Conservation (phyloP, 2,888 invertebrate genomes). For the Chymomyza caudatula region DNA sequence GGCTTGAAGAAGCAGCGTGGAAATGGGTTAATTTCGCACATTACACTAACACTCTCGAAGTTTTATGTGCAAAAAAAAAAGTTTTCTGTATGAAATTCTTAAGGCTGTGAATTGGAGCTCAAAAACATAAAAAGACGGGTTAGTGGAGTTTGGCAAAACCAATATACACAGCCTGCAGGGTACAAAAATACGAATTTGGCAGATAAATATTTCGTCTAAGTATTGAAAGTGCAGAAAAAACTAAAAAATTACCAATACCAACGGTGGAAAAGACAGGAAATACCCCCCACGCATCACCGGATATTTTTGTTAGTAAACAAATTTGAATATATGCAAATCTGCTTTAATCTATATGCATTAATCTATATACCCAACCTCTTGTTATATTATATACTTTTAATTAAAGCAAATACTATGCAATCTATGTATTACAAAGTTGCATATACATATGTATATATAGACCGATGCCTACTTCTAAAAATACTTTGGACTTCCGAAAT, state of each 20-base stretch:
- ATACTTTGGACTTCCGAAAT: slow-evolving; percentile 2
- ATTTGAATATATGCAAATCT: neutral
- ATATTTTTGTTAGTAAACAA: neutral
- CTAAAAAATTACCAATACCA: neutral
- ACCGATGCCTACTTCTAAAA: slow-evolving; percentile 2
- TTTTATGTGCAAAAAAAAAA: no score
- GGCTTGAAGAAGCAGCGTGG: no score
- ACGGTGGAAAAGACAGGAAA: neutral
- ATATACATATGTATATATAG: slow-evolving; percentile 13
- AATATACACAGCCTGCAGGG: neutral
- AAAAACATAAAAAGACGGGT: no score
- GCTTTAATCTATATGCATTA: neutral
- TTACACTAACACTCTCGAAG: no score
- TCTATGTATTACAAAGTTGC: neutral
- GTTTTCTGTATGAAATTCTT: no score
- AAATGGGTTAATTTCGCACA: no score
- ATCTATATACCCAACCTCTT: neutral
- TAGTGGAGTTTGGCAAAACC: neutral
- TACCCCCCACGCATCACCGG: neutral
- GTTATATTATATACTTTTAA: neutral
- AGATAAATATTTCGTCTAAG: neutral
- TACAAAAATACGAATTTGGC: neutral
- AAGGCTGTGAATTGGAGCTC: no score
- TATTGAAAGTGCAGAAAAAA: neutral
- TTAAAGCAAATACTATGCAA: neutral